Evolutionary conservation across 2,888 invertebrate species (phyloP).

Genomic region (Ametastegia equiseti): DNA sequence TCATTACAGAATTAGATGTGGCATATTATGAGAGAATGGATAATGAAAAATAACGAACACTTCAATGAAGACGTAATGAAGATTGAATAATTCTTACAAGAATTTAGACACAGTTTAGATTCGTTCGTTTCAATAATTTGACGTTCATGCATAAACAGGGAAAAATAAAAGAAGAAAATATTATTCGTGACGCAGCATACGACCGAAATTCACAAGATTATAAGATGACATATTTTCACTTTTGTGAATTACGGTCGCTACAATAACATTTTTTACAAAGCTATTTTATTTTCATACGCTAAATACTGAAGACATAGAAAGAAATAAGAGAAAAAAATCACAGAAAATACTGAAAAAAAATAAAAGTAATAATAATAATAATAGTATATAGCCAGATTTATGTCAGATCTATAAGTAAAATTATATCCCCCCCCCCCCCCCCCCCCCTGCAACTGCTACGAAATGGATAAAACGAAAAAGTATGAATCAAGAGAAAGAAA

Average conservation of each 20-base stretch:
- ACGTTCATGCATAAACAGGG: constrained; percentile 10
- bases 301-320: constrained; percentile 43
- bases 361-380: background rate
- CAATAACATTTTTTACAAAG: constrained; percentile 52
- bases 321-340: background rate
- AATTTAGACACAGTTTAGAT: constrained; percentile 3
- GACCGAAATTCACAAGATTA: constrained; percentile 16
- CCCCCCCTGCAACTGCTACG: background rate
- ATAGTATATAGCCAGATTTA: constrained; percentile 2
- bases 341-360: background rate
- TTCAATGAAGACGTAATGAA: background rate
- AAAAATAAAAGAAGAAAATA: too few species aligned
- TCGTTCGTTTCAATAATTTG: background rate
- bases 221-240: background rate
- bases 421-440: background rate
- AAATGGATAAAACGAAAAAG: constrained; percentile 32
- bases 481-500: constrained; percentile 52
- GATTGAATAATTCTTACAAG: background rate
- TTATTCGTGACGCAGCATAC: constrained; percentile 14
- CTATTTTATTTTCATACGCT: constrained; percentile 63
- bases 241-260: constrained; percentile 21
- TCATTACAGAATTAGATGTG: too few species aligned
- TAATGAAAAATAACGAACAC: too few species aligned
- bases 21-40: too few species aligned
- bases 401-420: constrained; percentile 1